Conservation (phyloP, 2,888 invertebrate genomes). For the Marasmarcha lunaedactyla region DNA sequence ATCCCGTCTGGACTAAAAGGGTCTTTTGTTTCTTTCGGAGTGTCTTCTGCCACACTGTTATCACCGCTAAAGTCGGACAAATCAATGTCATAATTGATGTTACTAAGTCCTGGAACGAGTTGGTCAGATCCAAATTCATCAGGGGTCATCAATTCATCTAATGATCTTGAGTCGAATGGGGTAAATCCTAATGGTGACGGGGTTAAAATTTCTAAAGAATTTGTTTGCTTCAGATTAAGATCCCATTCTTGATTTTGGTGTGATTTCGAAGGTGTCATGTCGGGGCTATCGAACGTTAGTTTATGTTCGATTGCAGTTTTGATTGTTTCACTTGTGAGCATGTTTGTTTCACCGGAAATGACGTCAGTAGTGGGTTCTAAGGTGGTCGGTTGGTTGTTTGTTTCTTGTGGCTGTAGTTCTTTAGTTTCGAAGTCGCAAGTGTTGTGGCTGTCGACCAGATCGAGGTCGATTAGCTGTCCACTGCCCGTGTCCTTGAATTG, state of each 20-base stretch:
- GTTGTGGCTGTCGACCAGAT: conserved; percentile 5
- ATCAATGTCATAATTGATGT: conserved; percentile 83
- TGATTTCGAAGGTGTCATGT: conserved; percentile 41
- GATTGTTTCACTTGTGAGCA: conserved; percentile 2
- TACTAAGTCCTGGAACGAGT: conserved; percentile 72
- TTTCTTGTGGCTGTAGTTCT: conserved; percentile 5
- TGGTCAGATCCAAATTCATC: conserved; percentile 69
- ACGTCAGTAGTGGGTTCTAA: conserved; percentile 9
- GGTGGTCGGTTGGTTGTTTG: conserved; percentile 1
- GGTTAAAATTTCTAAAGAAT: conserved; percentile 66
- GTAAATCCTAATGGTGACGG: conserved; percentile 69
- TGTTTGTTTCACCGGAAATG: conserved; percentile 12
- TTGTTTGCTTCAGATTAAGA: conserved; percentile 40
- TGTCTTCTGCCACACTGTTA: conserved; percentile 74
- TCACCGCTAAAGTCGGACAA: conserved; percentile 80
- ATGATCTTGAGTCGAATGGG: conserved; percentile 69
- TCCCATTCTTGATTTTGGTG: conserved; percentile 42
- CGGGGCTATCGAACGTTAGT: conserved; percentile 41
- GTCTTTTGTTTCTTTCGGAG: conserved; percentile 54
- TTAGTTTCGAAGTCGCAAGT: conserved; percentile 2
- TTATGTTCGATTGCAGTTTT: conserved; percentile 24
- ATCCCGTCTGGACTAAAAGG: conserved; percentile 68
- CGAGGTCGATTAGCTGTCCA: conserved; percentile 39
- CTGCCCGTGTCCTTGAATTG: conserved; percentile 31
- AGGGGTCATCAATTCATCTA: conserved; percentile 71